A percentile compares a stretch with the other conserved stretches of the same genome.
Evolutionary conservation across 2,797 vertebrate species (phyloP).

Genomic region (Malacoctenus gilli): DNA sequence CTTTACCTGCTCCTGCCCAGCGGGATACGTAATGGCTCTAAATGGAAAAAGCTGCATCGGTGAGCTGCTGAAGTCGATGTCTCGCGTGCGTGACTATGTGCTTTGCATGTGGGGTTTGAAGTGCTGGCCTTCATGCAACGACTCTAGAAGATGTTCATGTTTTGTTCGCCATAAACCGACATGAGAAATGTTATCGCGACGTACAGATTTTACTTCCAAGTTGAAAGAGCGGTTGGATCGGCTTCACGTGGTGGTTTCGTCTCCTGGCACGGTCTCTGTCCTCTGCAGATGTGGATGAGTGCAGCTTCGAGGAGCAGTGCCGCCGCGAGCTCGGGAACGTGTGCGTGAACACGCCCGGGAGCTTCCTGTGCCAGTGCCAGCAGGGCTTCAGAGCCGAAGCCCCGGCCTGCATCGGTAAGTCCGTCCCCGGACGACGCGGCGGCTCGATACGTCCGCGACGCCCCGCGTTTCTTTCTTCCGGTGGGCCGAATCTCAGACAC

Average conservation of each 20-base stretch:
- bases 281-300: constrained; percentile 83
- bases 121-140: too few species aligned
- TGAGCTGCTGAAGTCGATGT: constrained; percentile 57
- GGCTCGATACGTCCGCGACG: constrained; percentile 15
- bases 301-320: constrained; percentile 82
- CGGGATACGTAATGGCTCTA: constrained; percentile 74
- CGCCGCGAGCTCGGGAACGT: constrained; percentile 79
- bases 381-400: constrained; percentile 77
- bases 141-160: too few species aligned
- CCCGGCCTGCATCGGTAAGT: constrained; percentile 77
- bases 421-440: constrained; percentile 1
- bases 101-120: too few species aligned
- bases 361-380: constrained; percentile 81
- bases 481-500: constrained; percentile 10
- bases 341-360: constrained; percentile 83
- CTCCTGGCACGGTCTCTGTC: neutral
- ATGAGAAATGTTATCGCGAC: too few species aligned
- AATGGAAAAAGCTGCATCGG: constrained; percentile 78
- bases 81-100: constrained; percentile 2
- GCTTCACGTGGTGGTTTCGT: neutral
- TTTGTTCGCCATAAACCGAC: too few species aligned
- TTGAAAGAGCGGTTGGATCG: too few species aligned
- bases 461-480: constrained; percentile 18
- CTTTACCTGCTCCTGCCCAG: constrained; percentile 78
- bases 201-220: too few species aligned